phyloP scores from a whole-genome alignment of 1,140 invertebrate species.

The Cyclina sinensis region DNA sequence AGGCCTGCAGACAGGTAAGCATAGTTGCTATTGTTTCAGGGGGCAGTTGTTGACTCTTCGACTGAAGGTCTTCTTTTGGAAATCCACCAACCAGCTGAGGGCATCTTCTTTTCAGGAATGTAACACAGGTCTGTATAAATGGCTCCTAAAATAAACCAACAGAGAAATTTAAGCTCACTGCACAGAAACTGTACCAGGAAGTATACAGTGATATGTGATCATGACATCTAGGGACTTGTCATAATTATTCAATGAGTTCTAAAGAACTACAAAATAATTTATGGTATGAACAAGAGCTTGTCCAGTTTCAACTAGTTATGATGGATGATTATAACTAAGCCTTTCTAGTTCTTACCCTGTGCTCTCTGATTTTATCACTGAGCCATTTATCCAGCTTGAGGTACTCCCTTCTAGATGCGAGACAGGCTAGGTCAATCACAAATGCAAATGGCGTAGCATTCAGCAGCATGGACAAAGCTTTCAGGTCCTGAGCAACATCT shows the following conservation, averaged over 20 bases:
- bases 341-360: conserved; percentile 91
- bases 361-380: conserved; percentile 97
- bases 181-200: too few species aligned
- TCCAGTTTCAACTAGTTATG: too few species aligned
- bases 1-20: conserved; percentile 93
- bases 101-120: conserved; percentile 90
- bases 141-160: conserved; percentile 79
- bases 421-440: conserved; percentile 98
- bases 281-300: too few species aligned
- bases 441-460: conserved; percentile 98
- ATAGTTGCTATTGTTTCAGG: conserved; percentile 96
- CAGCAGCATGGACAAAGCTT: conserved; percentile 95
- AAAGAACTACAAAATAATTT: too few species aligned
- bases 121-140: conserved; percentile 85
- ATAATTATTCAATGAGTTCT: too few species aligned
- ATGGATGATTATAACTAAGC: too few species aligned
- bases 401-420: conserved; percentile 98
- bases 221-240: too few species aligned
- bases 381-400: conserved; percentile 99
- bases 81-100: conserved; percentile 94
- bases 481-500: conserved; percentile 98
- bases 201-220: too few species aligned
- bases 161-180: too few species aligned
- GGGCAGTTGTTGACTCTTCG: conserved; percentile 92
- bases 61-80: conserved; percentile 91